These are phyloP conservation scores for Rugalucina vietnamica DNA, from an alignment of 2,888 invertebrate species.

Conservation along the genomic window DNA sequence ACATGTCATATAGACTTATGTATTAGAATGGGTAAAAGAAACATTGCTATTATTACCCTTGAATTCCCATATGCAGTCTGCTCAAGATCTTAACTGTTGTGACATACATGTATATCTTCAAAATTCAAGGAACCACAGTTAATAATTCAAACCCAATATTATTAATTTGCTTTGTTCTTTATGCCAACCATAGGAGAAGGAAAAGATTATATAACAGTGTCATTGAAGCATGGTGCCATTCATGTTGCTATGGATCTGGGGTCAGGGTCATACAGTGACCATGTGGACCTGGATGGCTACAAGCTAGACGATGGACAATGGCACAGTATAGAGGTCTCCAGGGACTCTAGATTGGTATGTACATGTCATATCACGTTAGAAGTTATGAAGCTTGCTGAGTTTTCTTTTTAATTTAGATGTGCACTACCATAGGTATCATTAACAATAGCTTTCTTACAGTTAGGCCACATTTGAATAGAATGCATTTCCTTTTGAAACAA, in stretches of 20 bases:
- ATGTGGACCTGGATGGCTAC: constrained; percentile 89
- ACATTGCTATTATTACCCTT: too few species aligned
- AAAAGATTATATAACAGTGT: constrained; percentile 94
- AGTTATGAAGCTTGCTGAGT: neutral
- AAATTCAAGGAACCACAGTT: too few species aligned
- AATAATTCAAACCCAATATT: too few species aligned
- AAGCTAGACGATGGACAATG: constrained; percentile 98
- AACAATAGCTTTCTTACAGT: neutral
- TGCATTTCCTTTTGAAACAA: neutral
- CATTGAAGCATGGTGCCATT: constrained; percentile 94
- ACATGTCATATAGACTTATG: too few species aligned
- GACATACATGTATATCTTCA: too few species aligned
- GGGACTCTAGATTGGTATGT: constrained; percentile 95
- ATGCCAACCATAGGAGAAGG: constrained; percentile 86
- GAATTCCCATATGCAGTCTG: too few species aligned
- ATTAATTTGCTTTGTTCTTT: neutral
- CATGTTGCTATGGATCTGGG: constrained; percentile 95
- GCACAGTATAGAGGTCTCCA: constrained; percentile 95
- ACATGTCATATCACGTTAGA: too few species aligned
- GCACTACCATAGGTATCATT: neutral
- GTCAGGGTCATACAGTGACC: constrained; percentile 80
- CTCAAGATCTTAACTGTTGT: too few species aligned
- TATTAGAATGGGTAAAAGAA: too few species aligned
- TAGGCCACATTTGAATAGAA: neutral
- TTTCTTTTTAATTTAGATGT: neutral